Conservation (phyloP, 2,113 vertebrate species). For the Leptosomus discolor region DNA sequence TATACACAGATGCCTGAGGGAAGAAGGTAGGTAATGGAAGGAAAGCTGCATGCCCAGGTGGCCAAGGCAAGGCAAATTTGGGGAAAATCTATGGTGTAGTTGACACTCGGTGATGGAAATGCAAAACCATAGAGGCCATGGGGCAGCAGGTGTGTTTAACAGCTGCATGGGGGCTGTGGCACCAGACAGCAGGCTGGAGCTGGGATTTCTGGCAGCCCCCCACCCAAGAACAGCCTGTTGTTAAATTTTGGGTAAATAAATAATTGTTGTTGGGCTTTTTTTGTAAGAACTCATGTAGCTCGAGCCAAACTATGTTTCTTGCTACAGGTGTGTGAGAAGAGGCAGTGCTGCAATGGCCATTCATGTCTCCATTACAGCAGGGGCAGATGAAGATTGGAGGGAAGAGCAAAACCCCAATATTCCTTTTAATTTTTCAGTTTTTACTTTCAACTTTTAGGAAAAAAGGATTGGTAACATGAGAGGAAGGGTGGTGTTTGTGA, state of each 20-base stretch:
- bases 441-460: background rate
- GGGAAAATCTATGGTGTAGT: background rate
- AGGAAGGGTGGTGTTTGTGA: background rate
- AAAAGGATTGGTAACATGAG: background rate
- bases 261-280: background rate
- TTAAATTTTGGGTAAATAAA: background rate
- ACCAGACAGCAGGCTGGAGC: accelerated
- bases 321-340: background rate
- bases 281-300: background rate
- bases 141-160: background rate
- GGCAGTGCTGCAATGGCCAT: background rate
- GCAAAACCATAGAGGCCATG: accelerated
- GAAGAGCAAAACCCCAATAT: background rate
- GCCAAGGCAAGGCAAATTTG: background rate
- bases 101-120: background rate
- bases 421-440: background rate
- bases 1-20: background rate
- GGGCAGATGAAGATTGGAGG: background rate
- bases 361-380: too few relatives aligned
- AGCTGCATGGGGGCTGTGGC: background rate
- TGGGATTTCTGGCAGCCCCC: background rate
- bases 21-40: background rate
- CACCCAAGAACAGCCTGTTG: background rate
- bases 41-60: background rate
- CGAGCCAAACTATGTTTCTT: background rate